Conservation (phyloP, 1,140 invertebrate genomes). For the Dendroctonus ponderosae region DNA sequence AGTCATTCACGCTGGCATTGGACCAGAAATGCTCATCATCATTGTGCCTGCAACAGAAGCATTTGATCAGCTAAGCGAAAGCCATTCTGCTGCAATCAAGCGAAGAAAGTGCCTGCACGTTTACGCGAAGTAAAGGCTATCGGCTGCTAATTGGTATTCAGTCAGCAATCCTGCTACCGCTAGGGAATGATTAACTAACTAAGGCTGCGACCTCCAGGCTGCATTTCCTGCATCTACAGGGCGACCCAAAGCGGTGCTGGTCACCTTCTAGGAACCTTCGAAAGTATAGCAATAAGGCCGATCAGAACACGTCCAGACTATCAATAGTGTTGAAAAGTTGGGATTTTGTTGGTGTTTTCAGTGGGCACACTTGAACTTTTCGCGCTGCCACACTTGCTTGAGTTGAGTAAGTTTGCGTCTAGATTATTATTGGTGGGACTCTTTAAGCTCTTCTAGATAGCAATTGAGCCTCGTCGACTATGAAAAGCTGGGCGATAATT, state of each 20-base stretch:
- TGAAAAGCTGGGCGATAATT: no score
- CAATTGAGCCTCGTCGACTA: no score
- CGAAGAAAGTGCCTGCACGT: background rate
- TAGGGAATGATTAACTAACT: background rate
- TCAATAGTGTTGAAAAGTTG: no score
- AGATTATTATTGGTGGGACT: no score
- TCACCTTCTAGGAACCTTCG: no score
- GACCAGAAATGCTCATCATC: conserved; percentile 93
- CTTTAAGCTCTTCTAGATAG: no score
- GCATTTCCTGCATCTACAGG: background rate
- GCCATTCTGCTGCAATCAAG: background rate
- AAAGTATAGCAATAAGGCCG: no score
- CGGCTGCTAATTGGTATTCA: conserved; percentile 4
- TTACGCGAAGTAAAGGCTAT: background rate
- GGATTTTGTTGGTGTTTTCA: no score
- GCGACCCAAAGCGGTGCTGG: background rate
- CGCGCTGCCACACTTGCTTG: no score
- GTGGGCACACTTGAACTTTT: no score
- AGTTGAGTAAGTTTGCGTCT: no score
- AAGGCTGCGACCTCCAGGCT: background rate
- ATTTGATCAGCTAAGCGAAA: conserved; percentile 5
- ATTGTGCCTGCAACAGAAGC: conserved; percentile 67
- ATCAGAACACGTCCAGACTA: no score
- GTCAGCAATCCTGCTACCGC: background rate
- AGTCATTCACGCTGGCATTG: conserved; percentile 87